phyloP scores from a whole-genome alignment of 2,888 invertebrate genomes.

The Horisme vitalbata region DNA sequence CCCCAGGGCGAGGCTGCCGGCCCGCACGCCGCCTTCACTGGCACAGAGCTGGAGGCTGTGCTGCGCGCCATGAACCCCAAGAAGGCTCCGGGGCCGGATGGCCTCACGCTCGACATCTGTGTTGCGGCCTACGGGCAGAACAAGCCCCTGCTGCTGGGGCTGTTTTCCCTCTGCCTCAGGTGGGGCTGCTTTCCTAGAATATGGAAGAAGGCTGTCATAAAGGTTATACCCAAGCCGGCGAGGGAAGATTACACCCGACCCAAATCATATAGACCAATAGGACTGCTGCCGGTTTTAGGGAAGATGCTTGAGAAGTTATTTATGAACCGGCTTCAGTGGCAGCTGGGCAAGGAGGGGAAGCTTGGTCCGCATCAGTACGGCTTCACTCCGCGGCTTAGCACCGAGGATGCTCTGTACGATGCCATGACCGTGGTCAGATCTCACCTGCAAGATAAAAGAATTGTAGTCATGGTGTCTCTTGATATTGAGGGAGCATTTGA shows the following conservation, averaged over 20 bases:
- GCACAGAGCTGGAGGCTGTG: conserved; percentile 1
- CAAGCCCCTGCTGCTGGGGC: background rate
- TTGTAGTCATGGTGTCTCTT: conserved; percentile 1
- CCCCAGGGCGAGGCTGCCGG: too few relatives aligned
- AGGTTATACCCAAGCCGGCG: conserved; percentile 11
- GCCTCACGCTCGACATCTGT: conserved; percentile 26
- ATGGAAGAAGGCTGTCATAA: conserved; percentile 20
- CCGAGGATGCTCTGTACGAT: conserved; percentile 27
- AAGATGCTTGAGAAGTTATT: conserved; percentile 20
- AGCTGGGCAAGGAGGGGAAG: background rate
- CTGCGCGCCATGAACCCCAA: conserved; percentile 16
- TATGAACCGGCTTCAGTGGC: conserved; percentile 17
- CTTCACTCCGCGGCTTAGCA: conserved; percentile 24
- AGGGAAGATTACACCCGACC: background rate
- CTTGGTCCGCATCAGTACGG: conserved; percentile 22
- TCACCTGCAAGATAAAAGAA: conserved; percentile 1
- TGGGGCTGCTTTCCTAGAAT: conserved; percentile 9
- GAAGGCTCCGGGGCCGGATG: conserved; percentile 27
- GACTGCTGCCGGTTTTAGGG: conserved; percentile 5
- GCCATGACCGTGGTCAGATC: background rate
- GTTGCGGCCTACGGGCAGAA: background rate
- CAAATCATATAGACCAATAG: conserved; percentile 6
- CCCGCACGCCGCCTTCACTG: background rate
- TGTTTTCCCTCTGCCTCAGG: conserved; percentile 12
- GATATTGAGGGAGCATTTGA: conserved; percentile 24